Evolutionary conservation across 2,797 vertebrate species (phyloP), one percentile per base, ranked within the genome.

Genomic region (Austrolebias charrua): DNA sequence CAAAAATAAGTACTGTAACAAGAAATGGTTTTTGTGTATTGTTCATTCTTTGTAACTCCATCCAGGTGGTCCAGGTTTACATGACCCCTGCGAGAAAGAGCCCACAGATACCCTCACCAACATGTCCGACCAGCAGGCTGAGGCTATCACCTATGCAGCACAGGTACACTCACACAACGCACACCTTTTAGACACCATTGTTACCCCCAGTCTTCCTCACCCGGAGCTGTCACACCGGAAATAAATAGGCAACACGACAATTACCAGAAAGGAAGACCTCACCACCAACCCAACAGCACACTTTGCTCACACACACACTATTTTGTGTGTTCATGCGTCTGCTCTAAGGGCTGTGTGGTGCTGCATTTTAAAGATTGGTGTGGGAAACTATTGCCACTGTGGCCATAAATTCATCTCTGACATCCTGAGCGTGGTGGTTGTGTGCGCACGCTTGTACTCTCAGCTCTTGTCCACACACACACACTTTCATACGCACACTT

Each of bases 1-100:
- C 49, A 2, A 38, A 18, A 13, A 44, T 2, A n/a, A n/a, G n/a
- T n/a, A n/a, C n/a, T n/a, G 35, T 38, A 69, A 65, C 46, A 56
- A 53, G 56, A 68, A 42, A 35, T 57, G 40, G 57, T 5, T 55
- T 55, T 6, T 33, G 20, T 67, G 16, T 52, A 49, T 54, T 9
- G 28, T 58, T 14, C 8, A 5, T 69, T 50, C 52, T 66, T 24
- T 89, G 45, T 70, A 61, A 4, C 66, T 56, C 69, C 42, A 80
- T 73, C 84, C 60, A 98, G 97, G 95, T 76, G 97, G 97, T 80
- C 96, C 97, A 28, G 97, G 97, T 66, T 90, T 99, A 75, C 94
- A 98, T 33, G 97, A 98, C 86, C 97, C 97, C 19, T 99, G 97
- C 83, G 97, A 98, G 78, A 95, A 96, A 82, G 95, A 99, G 81